Conservation (phyloP, 30 jellyfish, hydroid and myxozoan genomes). For the Chironex yamaguchii region DNA sequence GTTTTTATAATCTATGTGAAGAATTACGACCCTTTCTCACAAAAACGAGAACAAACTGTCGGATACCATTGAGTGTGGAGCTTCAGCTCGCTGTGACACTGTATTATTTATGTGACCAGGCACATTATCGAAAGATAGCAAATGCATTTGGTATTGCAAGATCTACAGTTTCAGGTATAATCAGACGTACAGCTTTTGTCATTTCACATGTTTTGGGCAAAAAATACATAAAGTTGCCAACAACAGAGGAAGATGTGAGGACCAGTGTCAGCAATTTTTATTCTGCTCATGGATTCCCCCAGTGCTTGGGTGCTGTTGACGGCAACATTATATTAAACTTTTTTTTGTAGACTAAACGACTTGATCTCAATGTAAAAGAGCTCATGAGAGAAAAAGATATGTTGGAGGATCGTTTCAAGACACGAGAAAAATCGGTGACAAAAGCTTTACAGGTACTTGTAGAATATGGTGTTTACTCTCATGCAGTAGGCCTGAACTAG, state of each 20-base stretch:
- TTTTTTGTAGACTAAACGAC: slow-evolving; percentile 55
- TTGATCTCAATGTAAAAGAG: slow-evolving; percentile 42
- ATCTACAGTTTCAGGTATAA: slow-evolving; percentile 15
- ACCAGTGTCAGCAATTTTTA: background rate
- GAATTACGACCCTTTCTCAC: slow-evolving; percentile 38
- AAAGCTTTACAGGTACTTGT: slow-evolving; percentile 74
- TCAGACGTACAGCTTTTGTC: slow-evolving; percentile 14
- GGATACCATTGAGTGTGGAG: slow-evolving; percentile 18
- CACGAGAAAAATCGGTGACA: slow-evolving; percentile 41
- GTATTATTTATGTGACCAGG: slow-evolving; percentile 34
- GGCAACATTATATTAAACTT: background rate
- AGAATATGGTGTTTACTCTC: no score
- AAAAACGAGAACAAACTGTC: slow-evolving; percentile 12
- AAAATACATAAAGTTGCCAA: slow-evolving; percentile 29
- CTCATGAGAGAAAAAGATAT: slow-evolving; percentile 49
- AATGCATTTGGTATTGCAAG: slow-evolving; percentile 34
- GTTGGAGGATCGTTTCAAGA: slow-evolving; percentile 52
- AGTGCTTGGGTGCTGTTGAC: slow-evolving; percentile 54
- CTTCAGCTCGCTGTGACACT: slow-evolving; percentile 41
- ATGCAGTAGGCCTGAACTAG: no score
- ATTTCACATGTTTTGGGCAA: slow-evolving; percentile 31
- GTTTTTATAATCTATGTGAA: slow-evolving; percentile 22
- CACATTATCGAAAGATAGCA: slow-evolving; percentile 40
- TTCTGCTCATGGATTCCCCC: slow-evolving; percentile 47
- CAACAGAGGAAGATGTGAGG: background rate